Evolutionary conservation across 30 jellyfish, hydroid and myxozoan genomes (phyloP), one percentile per base, ranked within the genome.

Genomic region (Cassiopea xamachana): DNA sequence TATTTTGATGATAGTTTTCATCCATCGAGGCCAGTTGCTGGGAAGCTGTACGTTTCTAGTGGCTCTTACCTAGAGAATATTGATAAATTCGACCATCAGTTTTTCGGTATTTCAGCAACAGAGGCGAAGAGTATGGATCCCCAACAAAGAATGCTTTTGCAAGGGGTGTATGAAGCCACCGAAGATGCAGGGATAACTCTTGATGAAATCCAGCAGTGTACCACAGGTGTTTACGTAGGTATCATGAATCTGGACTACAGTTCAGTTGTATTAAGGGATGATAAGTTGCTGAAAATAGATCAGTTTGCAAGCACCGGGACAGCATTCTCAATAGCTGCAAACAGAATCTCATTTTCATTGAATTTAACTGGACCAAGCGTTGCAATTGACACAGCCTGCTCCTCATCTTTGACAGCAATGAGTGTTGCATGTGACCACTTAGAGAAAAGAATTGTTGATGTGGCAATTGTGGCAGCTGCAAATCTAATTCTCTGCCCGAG

Each of bases 51-150:
- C 27, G 96, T 89, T 8, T 79, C 96, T 0, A 82, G 74, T 12
- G 96, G 96, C 68, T 89, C 96, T 9, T 89, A 89, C 68, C 50
- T 89, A 64, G 91, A 89, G 59, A 81, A 89, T 77, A 89, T 89
- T 69, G 92, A 89, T 9, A 49, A 64, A 45, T 89, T 89, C 46
- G 96, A 89, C 60, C 82, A 89, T 64, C 83, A 89, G 71, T 89
- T 89, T 51, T 89, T 89, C 39, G 96, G 96, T 3, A 89, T 89
- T 0, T 89, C 96, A 27, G 90, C 96, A 5, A 89, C 96, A 48
- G 96, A 89, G 18, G 96, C 96, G 48, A 89, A 74, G 80, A 89
- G 96, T 73, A 89, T 89, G 96, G 96, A 89, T 46, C 96, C 96
- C 12, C 96, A 89, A 58, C 96, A 89, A 80, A 84, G 96, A 50